Base-by-base conservation (phyloP, 1,140 invertebrate species). In the Zaprionus taronus region DNA sequence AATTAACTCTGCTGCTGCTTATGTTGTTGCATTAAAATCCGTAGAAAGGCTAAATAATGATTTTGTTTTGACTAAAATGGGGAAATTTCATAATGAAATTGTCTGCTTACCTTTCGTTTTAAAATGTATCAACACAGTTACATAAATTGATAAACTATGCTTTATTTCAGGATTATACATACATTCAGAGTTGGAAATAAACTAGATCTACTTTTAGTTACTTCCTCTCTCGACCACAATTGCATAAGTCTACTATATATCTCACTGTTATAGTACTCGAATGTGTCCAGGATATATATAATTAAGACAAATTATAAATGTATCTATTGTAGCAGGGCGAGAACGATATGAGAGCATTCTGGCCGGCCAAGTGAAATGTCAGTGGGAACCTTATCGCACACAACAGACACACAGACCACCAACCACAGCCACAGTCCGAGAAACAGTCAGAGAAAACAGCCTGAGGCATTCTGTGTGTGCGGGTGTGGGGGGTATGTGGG, bases 351-450 rank as follows among this genome's bases (percentile, higher is more conserved):
- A 67, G 69, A 57, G 53, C 51, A 12, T 44, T 31, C 49, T 64
- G 28, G 38, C 58, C 51, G 67, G 41, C 71, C 68, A 72, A 77
- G 61, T 77, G 68, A 72, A 76, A 66, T 77, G 62, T 55, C 14
- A 55, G 22, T 17, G 41, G 11, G 26, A 61, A 72, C 65, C 69
- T 72, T 77, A 77, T 77, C 74, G 62, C 68, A 60, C 22, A 61
- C 7, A 61, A 22, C 47, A 38, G 28, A 15, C 9, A 26, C 9
- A 26, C 41, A 20, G 4, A 26, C 53, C 53, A 56, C 2, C 22
- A 56, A n/a, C 15, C 26, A 31, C 53, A 56, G 53, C 22, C 24
- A 22, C 53, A 56, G 47, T 11, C 47, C 31, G 20, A 51, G 47
- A 24, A 51, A 51, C 20, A 51, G 47, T 51, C 47, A 51, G 20